These are phyloP conservation scores for Australoheros facetus DNA, from an alignment of 2,797 vertebrate species.

Conservation along the genomic window DNA sequence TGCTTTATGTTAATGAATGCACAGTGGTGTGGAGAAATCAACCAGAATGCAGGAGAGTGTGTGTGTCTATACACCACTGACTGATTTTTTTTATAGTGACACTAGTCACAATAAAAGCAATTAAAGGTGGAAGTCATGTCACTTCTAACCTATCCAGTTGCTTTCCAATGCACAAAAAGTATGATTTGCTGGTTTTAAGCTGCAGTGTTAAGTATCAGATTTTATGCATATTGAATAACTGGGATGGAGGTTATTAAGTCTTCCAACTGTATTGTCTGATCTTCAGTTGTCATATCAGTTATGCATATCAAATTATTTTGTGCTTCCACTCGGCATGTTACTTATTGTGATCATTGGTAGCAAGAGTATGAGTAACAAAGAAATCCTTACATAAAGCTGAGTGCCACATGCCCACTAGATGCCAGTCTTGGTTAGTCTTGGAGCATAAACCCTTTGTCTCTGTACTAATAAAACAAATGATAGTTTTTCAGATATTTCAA, in stretches of 20 bases:
- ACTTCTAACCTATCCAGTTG: not conserved
- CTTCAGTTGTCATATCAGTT: not conserved
- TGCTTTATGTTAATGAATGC: not conserved
- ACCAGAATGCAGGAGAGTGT: not conserved
- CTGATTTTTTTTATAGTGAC: too few relatives aligned
- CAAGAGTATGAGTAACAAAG: not conserved
- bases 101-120: too few relatives aligned
- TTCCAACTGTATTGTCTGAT: not conserved
- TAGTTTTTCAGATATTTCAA: not conserved
- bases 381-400: not conserved
- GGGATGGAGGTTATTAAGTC: not conserved
- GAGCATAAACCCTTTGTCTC: conserved; percentile 13
- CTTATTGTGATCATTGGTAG: not conserved
- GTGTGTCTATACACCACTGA: too few relatives aligned
- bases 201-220: too few relatives aligned
- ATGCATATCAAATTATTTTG: not conserved
- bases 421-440: conserved; percentile 9
- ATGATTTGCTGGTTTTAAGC: accelerated
- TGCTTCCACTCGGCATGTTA: not conserved
- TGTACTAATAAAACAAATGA: not conserved
- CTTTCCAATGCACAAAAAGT: not conserved
- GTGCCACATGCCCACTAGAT: conserved; percentile 38
- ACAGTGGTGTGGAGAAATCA: not conserved
- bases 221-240: not conserved
- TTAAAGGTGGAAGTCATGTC: not conserved